These are phyloP conservation scores for Eudasyphora cyanicolor DNA, from an alignment of 2,888 invertebrate species.

Conservation along the genomic window DNA sequence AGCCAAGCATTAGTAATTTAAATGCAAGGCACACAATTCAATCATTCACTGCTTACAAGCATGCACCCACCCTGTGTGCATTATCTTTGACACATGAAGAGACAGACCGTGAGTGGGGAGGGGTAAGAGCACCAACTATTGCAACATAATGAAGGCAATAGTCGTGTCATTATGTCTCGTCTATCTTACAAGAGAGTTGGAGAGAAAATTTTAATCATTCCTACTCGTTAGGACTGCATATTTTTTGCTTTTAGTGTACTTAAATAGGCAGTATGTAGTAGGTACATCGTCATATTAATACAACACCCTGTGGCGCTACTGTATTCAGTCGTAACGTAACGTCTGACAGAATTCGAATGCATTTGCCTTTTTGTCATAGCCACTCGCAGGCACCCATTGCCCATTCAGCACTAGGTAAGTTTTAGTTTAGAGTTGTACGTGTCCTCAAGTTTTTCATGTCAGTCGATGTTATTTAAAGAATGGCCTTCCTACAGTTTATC, in stretches of 20 bases:
- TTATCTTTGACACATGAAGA: no score
- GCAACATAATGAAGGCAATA: slow-evolving; percentile 1
- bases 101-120: no score
- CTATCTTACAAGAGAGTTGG: no score
- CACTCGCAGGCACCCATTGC: background rate
- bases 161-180: background rate
- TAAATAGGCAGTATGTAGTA: background rate
- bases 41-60: background rate
- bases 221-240: no score
- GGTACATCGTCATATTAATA: background rate
- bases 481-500: background rate
- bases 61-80: slow-evolving; percentile 1
- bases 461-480: background rate
- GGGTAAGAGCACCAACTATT: background rate
- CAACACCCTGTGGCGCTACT: slow-evolving; percentile 22
- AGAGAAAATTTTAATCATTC: no score
- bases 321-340: background rate
- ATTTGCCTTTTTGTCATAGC: background rate
- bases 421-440: slow-evolving; percentile 1
- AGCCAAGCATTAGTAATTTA: background rate
- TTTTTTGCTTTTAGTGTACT: background rate
- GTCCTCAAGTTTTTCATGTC: background rate
- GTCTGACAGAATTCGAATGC: no score
- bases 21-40: slow-evolving; percentile 6
- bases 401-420: no score